These are phyloP conservation scores for Pristionchus japonicus DNA, from an alignment of 2,888 invertebrate genomes.

Conservation along the genomic window DNA sequence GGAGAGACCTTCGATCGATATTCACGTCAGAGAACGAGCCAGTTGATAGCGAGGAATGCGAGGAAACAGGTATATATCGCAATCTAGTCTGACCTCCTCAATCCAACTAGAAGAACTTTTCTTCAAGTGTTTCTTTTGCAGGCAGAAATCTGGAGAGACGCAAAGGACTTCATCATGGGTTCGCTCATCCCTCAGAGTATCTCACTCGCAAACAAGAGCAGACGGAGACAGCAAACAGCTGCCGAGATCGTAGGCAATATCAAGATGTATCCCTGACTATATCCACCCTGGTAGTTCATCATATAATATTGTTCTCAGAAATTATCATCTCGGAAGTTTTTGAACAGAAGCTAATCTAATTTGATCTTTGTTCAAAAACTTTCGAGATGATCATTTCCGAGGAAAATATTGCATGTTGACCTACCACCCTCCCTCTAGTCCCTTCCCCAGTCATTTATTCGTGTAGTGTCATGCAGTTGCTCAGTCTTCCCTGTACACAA, in stretches of 20 bases:
- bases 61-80: constrained; percentile 65
- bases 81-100: too few relatives aligned
- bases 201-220: constrained; percentile 62
- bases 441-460: not conserved
- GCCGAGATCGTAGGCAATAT: constrained; percentile 63
- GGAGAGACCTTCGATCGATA: constrained; percentile 72
- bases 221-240: constrained; percentile 51
- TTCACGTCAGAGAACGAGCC: constrained; percentile 67
- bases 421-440: not conserved
- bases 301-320: too few relatives aligned
- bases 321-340: too few relatives aligned
- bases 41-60: constrained; percentile 70
- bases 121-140: too few relatives aligned
- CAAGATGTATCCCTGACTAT: constrained; percentile 56
- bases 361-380: too few relatives aligned
- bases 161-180: constrained; percentile 68
- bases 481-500: not conserved
- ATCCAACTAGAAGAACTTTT: too few relatives aligned
- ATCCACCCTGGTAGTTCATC: too few relatives aligned
- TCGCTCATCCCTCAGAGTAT: constrained; percentile 69
- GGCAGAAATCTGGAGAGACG: constrained; percentile 71
- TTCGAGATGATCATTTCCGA: too few relatives aligned
- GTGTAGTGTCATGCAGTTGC: constrained; percentile 39
- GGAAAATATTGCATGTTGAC: too few relatives aligned
- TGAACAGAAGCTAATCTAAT: too few relatives aligned